A percentile compares a stretch with the other conserved stretches of the same genome.
Conservation (phyloP, 1,140 invertebrate species). For the Marisa cornuarietis region DNA sequence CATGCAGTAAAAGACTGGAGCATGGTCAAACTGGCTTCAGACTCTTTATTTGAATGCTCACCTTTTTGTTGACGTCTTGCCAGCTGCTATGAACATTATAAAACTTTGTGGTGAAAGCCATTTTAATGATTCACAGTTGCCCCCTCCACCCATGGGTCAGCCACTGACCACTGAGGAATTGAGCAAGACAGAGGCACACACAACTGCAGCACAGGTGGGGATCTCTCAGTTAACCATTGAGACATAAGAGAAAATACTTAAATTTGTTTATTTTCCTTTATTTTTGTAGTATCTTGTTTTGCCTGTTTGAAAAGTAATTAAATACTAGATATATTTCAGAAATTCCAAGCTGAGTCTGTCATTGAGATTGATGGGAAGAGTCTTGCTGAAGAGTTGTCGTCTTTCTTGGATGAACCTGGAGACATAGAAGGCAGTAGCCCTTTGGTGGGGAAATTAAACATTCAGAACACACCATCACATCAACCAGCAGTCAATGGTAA, state of each 20-base stretch:
- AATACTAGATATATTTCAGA: neutral
- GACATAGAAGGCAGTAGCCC: too few species aligned
- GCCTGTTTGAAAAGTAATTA: neutral
- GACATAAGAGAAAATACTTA: too few species aligned
- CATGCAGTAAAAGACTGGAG: too few species aligned
- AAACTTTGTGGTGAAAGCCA: neutral
- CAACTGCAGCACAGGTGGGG: neutral
- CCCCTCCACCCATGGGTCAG: neutral
- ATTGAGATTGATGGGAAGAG: neutral
- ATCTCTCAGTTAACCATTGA: too few species aligned
- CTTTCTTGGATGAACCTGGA: neutral
- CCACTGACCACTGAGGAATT: neutral
- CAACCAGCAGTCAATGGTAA: too few species aligned
- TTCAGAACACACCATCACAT: too few species aligned
- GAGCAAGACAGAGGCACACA: neutral
- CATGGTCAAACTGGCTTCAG: too few species aligned
- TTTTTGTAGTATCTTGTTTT: too few species aligned
- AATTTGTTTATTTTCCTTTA: too few species aligned
- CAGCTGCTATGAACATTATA: neutral
- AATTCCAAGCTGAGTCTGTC: neutral
- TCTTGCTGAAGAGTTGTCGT: constrained; percentile 20
- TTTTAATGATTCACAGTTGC: neutral
- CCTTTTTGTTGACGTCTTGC: neutral
- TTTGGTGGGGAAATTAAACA: too few species aligned
- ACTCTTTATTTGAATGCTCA: neutral